Percentiles rank a stretch among this genome's conserved stretches.
Conservation (phyloP, 2,797 vertebrate species). For the Threskiornis aethiopicus region DNA sequence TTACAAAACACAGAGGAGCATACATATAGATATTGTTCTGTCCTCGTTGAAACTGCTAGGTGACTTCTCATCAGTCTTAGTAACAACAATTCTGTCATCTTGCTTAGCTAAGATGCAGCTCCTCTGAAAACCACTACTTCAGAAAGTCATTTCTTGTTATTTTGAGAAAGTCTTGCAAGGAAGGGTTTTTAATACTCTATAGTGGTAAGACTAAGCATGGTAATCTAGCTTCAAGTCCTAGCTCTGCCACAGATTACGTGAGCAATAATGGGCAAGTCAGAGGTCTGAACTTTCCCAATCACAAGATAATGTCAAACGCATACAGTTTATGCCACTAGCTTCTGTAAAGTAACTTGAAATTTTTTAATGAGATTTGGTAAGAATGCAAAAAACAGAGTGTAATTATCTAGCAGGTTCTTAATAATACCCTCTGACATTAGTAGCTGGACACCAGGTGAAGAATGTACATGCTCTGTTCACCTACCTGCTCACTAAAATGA, state of each 20-base stretch:
- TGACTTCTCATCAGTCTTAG: not conserved
- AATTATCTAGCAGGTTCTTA: not conserved
- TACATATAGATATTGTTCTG: not conserved
- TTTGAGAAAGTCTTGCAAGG: not conserved
- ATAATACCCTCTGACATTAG: not conserved
- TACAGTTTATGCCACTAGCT: not conserved
- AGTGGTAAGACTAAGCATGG: not conserved
- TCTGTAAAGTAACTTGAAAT: not conserved
- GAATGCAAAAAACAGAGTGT: not conserved
- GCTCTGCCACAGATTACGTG: not conserved
- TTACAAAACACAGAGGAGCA: not conserved
- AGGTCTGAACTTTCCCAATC: not conserved
- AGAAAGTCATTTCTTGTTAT: not conserved
- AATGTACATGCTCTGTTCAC: not conserved
- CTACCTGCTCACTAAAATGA: not conserved
- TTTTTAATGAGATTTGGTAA: not conserved
- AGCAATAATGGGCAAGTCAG: not conserved
- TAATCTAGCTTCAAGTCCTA: not conserved
- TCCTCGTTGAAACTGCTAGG: not conserved
- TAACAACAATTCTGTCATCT: not conserved
- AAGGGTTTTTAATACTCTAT: not conserved
- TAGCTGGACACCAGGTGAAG: not conserved
- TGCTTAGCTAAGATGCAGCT: not conserved
- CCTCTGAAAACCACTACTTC: not conserved
- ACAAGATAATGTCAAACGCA: not conserved